Conservation (phyloP, 2,113 vertebrate genomes). For the Glaucidium brasilianum region DNA sequence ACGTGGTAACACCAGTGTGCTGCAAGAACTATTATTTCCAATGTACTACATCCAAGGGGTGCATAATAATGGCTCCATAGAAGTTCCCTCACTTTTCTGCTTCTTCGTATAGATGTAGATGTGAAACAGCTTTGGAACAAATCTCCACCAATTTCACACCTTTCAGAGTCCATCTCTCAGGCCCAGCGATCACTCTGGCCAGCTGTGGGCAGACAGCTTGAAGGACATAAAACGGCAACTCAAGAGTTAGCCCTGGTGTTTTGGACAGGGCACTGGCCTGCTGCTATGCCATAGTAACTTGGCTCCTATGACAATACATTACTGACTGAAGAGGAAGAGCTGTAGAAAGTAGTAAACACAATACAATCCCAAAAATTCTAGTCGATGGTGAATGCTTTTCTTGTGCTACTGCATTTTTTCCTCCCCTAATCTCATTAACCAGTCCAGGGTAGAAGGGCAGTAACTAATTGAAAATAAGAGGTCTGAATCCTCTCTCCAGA, state of each 20-base stretch:
- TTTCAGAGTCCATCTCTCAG: not conserved
- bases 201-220: not conserved
- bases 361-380: not conserved
- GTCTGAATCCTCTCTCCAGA: not conserved
- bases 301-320: not conserved
- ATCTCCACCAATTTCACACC: not conserved
- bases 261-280: not conserved
- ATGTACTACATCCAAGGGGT: not conserved
- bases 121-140: not conserved
- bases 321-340: not conserved
- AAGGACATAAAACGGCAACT: not conserved
- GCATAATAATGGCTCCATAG: not conserved
- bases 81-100: not conserved
- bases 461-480: not conserved
- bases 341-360: not conserved
- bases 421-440: not conserved
- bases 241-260: not conserved
- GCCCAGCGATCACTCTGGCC: not conserved
- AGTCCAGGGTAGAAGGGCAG: not conserved
- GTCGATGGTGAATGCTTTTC: not conserved
- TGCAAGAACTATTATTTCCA: not conserved
- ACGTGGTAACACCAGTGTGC: rapidly evolving
- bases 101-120: not conserved
- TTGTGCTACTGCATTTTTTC: not conserved
- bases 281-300: not conserved